phyloP scores from a whole-genome alignment of 37 sponge, comb jelly and placozoan species.

The Tethya wilhelma region DNA sequence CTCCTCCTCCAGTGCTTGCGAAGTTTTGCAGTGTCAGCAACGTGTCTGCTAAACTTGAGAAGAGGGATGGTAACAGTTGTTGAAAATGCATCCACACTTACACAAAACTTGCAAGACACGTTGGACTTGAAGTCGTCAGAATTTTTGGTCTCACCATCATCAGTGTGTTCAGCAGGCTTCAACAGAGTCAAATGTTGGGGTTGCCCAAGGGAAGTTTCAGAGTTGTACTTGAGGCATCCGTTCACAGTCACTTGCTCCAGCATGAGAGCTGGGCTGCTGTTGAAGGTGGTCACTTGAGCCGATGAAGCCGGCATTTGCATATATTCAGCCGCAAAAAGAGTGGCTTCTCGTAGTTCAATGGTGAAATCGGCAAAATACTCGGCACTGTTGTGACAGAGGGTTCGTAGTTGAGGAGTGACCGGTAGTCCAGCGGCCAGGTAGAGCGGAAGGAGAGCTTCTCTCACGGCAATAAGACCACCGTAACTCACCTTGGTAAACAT shows the following conservation, averaged over 20 bases:
- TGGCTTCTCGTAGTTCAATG: conserved; percentile 25
- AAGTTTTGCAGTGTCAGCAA: conserved; percentile 25
- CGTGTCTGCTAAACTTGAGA: conserved; percentile 37
- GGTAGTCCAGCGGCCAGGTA: conserved; percentile 5
- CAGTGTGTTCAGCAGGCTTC: too few species aligned
- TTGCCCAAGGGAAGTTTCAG: neutral
- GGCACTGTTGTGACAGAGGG: conserved; percentile 6
- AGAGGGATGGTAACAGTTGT: conserved; percentile 26
- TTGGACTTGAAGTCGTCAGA: too few species aligned
- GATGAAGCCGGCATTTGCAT: neutral
- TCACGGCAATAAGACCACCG: neutral
- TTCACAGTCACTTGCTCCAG: conserved; percentile 15
- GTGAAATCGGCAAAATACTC: conserved; percentile 31
- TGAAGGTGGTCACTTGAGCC: neutral
- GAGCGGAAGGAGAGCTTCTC: conserved; percentile 44
- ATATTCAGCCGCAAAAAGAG: conserved; percentile 18
- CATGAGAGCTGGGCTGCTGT: conserved; percentile 27
- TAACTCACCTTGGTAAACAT: conserved; percentile 1
- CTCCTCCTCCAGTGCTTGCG: neutral
- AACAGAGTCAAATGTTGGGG: neutral
- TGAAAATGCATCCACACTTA: conserved; percentile 6
- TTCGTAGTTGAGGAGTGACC: conserved; percentile 21
- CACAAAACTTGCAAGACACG: conserved; percentile 20
- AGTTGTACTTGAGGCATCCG: conserved; percentile 15
- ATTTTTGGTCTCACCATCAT: too few species aligned